These are phyloP conservation scores for Drosophila nasuta DNA, from an alignment of 1,140 invertebrate species.

Conservation along the genomic window DNA sequence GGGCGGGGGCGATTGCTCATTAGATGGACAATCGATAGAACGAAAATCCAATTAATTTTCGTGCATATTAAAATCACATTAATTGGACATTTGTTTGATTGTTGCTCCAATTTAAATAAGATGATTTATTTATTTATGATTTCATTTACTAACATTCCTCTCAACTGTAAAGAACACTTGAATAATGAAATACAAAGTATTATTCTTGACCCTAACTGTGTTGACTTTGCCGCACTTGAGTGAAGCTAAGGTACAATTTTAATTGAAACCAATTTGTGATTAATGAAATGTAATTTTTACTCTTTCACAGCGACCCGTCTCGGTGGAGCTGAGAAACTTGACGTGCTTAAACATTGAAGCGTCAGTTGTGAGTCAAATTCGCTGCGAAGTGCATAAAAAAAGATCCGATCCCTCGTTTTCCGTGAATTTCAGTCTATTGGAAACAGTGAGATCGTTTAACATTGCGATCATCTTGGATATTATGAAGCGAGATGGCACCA, in stretches of 20 bases:
- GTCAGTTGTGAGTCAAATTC: neutral
- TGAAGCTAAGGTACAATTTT: conserved; percentile 1
- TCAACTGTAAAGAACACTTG: neutral
- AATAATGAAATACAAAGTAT: neutral
- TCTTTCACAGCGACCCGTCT: neutral
- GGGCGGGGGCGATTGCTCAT: neutral
- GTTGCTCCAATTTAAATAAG: neutral
- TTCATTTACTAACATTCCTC: neutral
- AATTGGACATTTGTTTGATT: conserved; percentile 21
- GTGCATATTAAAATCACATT: conserved; percentile 54
- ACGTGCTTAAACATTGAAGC: conserved; percentile 11
- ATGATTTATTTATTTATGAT: conserved; percentile 4
- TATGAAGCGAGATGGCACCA: conserved; percentile 48
- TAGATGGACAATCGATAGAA: neutral
- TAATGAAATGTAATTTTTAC: neutral
- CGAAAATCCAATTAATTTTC: conserved; percentile 1
- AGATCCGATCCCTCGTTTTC: neutral
- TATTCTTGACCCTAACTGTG: neutral
- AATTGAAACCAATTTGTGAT: neutral
- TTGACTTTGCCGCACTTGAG: neutral
- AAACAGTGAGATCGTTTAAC: conserved; percentile 15
- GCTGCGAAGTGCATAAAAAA: conserved; percentile 24
- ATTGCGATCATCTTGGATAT: conserved; percentile 32
- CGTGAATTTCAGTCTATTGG: conserved; percentile 13
- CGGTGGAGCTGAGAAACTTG: conserved; percentile 14